These are phyloP conservation scores for Lathronympha strigana DNA, from an alignment of 2,888 invertebrate species.

Conservation along the genomic window DNA sequence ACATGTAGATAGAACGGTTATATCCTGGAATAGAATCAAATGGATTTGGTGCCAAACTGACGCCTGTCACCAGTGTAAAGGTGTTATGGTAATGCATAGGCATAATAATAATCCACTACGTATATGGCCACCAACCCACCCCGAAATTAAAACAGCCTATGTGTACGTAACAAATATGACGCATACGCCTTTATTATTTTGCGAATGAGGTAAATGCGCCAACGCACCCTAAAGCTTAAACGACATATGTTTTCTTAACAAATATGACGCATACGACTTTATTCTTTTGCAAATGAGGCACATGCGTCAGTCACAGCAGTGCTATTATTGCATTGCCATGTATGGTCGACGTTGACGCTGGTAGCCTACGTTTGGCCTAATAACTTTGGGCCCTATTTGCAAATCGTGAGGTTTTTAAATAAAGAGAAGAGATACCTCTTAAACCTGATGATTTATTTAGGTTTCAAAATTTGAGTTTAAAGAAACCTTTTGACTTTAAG, in stretches of 20 bases:
- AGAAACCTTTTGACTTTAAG: no score
- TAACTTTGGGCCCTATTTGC: constrained; percentile 21
- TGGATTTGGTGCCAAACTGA: constrained; percentile 22
- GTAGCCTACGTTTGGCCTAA: constrained; percentile 33
- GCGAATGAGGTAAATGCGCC: constrained; percentile 7
- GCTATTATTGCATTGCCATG: constrained; percentile 37
- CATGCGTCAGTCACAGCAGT: constrained; percentile 35
- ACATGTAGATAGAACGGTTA: constrained; percentile 2
- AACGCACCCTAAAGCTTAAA: not conserved
- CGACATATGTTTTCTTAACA: not conserved
- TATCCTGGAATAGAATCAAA: constrained; percentile 23
- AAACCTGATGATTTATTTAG: no score
- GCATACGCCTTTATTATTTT: not conserved
- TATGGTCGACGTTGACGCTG: constrained; percentile 31
- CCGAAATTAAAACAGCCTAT: not conserved
- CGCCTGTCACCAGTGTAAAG: constrained; percentile 47
- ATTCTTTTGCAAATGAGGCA: not conserved
- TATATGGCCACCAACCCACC: constrained; percentile 14
- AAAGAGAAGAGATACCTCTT: not conserved
- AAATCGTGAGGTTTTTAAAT: constrained; percentile 6
- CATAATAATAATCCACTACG: constrained; percentile 29
- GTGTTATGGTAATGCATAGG: constrained; percentile 48
- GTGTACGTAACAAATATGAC: not conserved
- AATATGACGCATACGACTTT: not conserved
- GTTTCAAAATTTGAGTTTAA: no score